Percentiles rank a stretch among this genome's conserved stretches.
These are phyloP conservation scores for Thunnus maccoyii DNA, from an alignment of 2,113 vertebrate species.

Conservation along the genomic window DNA sequence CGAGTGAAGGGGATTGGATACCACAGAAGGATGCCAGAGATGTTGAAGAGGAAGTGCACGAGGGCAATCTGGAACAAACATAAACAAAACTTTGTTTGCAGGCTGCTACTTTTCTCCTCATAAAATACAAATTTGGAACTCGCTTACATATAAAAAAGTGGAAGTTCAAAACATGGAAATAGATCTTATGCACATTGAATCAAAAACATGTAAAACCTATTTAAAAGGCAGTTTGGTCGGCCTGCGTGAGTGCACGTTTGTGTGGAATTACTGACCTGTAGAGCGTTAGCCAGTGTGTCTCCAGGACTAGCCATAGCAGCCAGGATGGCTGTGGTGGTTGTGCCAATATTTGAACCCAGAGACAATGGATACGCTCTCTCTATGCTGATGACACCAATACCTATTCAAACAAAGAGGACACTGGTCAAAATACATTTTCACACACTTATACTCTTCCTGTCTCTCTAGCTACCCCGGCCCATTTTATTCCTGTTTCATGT, in stretches of 20 bases:
- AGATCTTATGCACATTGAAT: neutral
- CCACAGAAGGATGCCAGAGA: constrained; percentile 94
- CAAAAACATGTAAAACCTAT: neutral
- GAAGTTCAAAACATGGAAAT: neutral
- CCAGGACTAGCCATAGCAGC: constrained; percentile 94
- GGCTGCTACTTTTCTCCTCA: neutral
- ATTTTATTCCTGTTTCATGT: neutral
- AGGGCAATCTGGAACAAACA: constrained; percentile 89
- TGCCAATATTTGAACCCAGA: constrained; percentile 94
- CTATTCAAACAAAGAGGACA: constrained; percentile 63
- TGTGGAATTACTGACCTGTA: constrained; percentile 88
- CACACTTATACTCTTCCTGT: neutral
- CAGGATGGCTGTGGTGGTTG: constrained; percentile 94
- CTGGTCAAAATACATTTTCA: constrained; percentile 4
- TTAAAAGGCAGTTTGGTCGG: neutral
- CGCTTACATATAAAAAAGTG: neutral
- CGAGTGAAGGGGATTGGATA: constrained; percentile 92
- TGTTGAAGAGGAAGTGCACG: constrained; percentile 97
- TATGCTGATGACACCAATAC: constrained; percentile 93
- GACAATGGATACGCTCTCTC: constrained; percentile 93
- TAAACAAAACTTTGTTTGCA: neutral
- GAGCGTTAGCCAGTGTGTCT: constrained; percentile 86
- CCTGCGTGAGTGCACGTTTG: neutral
- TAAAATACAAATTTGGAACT: neutral
- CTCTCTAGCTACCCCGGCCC: neutral